phyloP scores from a whole-genome alignment of 1,140 invertebrate genomes.

The Heliconius melpomene region DNA sequence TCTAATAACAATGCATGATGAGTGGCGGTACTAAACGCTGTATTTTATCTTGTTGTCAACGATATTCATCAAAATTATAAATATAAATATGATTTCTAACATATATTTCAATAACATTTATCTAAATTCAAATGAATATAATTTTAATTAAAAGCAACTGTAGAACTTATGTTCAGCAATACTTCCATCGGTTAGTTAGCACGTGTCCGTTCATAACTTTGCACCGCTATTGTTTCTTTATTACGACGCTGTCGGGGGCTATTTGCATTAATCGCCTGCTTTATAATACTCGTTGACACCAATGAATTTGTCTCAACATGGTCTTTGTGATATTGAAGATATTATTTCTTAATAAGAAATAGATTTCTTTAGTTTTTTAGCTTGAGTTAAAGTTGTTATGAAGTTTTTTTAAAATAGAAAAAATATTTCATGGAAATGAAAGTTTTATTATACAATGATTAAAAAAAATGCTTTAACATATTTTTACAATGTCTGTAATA shows the following conservation, averaged over 20 bases:
- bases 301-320: conserved; percentile 52
- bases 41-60: no score
- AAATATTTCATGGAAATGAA: no score
- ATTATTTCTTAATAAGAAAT: not conserved
- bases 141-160: not conserved
- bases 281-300: conserved; percentile 63
- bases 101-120: not conserved
- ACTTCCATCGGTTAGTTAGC: conserved; percentile 39
- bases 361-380: no score
- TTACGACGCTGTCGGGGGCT: conserved; percentile 48
- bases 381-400: no score
- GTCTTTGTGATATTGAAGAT: conserved; percentile 35
- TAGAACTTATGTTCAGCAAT: not conserved
- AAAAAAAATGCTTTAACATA: no score
- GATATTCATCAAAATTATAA: no score
- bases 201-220: conserved; percentile 57
- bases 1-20: no score
- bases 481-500: no score
- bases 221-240: conserved; percentile 65
- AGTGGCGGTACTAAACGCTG: no score
- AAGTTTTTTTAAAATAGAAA: no score
- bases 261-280: conserved; percentile 63
- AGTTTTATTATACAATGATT: no score
- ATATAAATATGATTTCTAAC: no score
- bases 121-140: not conserved